Conservation (phyloP, 1,140 invertebrate species). For the Ceratosolen solmsi region DNA sequence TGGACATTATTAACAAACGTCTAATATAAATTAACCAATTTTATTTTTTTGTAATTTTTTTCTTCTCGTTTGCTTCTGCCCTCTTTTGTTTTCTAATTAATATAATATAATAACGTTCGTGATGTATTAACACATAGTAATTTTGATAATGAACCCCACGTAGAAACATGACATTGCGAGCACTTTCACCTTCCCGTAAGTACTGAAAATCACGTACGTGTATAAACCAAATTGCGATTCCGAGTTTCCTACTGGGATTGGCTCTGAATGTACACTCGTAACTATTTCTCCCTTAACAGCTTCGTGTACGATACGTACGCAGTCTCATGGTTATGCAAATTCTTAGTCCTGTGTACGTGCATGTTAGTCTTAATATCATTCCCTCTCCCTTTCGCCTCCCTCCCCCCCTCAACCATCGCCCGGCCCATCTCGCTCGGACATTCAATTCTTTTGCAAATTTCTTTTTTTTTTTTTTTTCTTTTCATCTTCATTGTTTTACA, state of each 20-base stretch:
- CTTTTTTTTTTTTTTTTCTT: background rate
- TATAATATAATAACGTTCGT: constrained; percentile 11
- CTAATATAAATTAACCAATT: no score
- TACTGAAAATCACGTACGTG: constrained; percentile 33
- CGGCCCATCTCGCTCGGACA: background rate
- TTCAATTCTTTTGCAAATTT: background rate
- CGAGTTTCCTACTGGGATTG: constrained; percentile 39
- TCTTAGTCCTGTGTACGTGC: background rate
- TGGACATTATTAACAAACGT: no score
- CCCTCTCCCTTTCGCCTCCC: background rate
- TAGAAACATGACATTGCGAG: background rate
- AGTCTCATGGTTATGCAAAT: constrained; percentile 34
- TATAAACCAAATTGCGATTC: constrained; percentile 41
- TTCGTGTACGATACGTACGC: constrained; percentile 30
- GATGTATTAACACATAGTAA: background rate
- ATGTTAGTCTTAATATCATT: background rate
- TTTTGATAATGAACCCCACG: constrained; percentile 17
- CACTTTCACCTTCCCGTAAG: constrained; percentile 22
- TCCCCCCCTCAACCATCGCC: no score
- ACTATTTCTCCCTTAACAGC: constrained; percentile 32
- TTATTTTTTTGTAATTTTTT: no score
- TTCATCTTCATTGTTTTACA: background rate
- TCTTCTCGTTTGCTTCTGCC: no score
- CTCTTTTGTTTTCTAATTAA: no score
- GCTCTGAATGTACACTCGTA: constrained; percentile 41